Conservation (phyloP, 1,140 invertebrate genomes). For the Brachionus asplanchnoidis region DNA sequence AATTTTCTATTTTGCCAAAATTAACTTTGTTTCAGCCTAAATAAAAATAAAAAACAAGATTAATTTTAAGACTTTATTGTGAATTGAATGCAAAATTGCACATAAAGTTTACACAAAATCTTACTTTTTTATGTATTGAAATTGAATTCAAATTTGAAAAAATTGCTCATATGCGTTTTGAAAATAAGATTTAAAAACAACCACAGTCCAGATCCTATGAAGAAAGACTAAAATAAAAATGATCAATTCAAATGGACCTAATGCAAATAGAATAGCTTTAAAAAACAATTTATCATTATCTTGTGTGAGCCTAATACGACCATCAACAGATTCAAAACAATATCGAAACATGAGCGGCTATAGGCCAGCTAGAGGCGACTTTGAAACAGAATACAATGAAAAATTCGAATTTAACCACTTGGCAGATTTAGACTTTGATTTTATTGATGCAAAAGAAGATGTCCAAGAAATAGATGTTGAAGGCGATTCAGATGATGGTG, state of each 20-base stretch:
- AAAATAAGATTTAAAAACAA: background rate
- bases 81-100: background rate
- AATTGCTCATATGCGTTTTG: background rate
- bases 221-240: background rate
- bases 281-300: background rate
- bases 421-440: constrained; percentile 24
- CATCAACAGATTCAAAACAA: background rate
- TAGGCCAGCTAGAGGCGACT: constrained; percentile 23
- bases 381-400: constrained; percentile 34
- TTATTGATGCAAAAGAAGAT: background rate
- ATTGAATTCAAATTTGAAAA: background rate
- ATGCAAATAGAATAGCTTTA: background rate
- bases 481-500: background rate
- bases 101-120: background rate
- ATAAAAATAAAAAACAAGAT: background rate
- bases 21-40: background rate
- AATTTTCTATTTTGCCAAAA: too few relatives aligned
- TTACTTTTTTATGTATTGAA: background rate
- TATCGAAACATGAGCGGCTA: constrained; percentile 17
- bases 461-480: constrained; percentile 12
- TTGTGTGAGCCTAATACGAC: background rate
- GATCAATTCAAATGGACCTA: background rate
- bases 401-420: constrained; percentile 17
- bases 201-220: background rate
- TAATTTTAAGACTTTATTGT: background rate